Percentiles rank a stretch among this genome's conserved stretches.
phyloP scores from a whole-genome alignment of 1,140 invertebrate species.

The Tachypleus tridentatus region DNA sequence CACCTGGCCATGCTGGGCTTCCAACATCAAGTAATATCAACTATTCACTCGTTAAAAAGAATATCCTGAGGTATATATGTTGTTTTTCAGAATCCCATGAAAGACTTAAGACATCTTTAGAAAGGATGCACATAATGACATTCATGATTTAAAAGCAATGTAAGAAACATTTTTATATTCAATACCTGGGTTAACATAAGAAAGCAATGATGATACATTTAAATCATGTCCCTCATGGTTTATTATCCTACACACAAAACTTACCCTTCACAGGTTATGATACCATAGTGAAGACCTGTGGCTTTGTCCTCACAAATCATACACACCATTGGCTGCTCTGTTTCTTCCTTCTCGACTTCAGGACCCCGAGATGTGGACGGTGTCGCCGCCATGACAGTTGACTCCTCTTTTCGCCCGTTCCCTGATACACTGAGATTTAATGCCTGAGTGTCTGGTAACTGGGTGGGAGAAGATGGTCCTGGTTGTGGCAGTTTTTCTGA shows the following conservation, averaged over 20 bases:
- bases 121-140: too few relatives aligned
- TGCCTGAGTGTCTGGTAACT: background rate
- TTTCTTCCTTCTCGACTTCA: slow-evolving; percentile 8
- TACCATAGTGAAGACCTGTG: slow-evolving; percentile 90
- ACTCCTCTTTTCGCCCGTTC: slow-evolving; percentile 1
- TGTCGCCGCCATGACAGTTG: background rate
- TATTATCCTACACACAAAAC: background rate
- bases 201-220: too few relatives aligned
- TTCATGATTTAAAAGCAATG: too few relatives aligned
- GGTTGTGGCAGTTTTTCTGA: background rate
- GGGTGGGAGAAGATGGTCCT: background rate
- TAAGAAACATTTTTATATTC: too few relatives aligned
- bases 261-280: slow-evolving; percentile 88
- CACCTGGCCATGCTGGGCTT: too few relatives aligned
- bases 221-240: too few relatives aligned
- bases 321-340: slow-evolving; percentile 85
- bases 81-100: too few relatives aligned
- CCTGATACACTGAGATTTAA: background rate
- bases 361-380: background rate
- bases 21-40: too few relatives aligned
- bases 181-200: too few relatives aligned
- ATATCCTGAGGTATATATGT: too few relatives aligned
- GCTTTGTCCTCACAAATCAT: slow-evolving; percentile 97
- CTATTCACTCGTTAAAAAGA: too few relatives aligned
- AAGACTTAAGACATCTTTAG: too few relatives aligned